Conservation (phyloP, 2,888 invertebrate species). For the Erebia palarica region DNA sequence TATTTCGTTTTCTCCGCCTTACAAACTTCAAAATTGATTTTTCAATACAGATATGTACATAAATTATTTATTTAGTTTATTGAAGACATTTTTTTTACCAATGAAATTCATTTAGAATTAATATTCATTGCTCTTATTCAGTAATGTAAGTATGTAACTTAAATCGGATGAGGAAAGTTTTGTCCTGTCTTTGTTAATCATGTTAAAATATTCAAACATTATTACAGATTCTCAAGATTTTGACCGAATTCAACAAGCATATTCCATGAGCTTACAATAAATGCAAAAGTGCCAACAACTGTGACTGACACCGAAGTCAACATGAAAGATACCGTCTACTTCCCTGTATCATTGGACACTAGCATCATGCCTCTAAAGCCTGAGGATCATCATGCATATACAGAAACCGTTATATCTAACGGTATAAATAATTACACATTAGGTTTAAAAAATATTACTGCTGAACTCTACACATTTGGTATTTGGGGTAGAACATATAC, state of each 20-base stretch:
- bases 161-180: too few relatives aligned
- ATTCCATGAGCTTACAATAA: conserved; percentile 73
- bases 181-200: too few relatives aligned
- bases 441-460: conserved; percentile 48
- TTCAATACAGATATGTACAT: too few relatives aligned
- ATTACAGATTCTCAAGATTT: conserved; percentile 71
- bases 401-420: conserved; percentile 36
- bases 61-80: too few relatives aligned
- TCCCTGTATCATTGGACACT: conserved; percentile 75
- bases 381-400: conserved; percentile 58
- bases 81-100: too few relatives aligned
- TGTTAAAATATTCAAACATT: background rate
- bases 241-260: conserved; percentile 59
- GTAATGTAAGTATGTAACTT: too few relatives aligned
- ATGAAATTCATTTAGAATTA: too few relatives aligned
- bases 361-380: conserved; percentile 76
- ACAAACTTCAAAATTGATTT: too few relatives aligned
- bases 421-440: conserved; percentile 49
- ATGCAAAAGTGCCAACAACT: conserved; percentile 68
- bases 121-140: too few relatives aligned
- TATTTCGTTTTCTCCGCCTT: too few relatives aligned
- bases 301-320: conserved; percentile 44
- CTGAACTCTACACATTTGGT: conserved; percentile 74
- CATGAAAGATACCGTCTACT: conserved; percentile 64
- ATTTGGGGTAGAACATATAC: conserved; percentile 79